Evolutionary conservation across 2,888 invertebrate species (phyloP).

Genomic region (Vannuccia rotundouncinata): DNA sequence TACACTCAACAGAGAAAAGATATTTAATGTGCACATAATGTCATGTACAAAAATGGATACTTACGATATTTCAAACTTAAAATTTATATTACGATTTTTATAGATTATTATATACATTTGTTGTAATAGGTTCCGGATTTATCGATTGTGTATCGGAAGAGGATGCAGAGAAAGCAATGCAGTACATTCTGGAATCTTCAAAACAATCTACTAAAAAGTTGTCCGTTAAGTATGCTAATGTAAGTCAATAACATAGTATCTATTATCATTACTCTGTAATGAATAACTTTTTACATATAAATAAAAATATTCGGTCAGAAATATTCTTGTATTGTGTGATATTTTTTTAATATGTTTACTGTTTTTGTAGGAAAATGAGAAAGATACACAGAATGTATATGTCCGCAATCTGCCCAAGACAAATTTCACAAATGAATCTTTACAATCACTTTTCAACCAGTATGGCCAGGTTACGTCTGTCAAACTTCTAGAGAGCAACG

Average conservation of each 20-base stretch:
- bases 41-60: too few species aligned
- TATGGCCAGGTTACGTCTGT: constrained; percentile 36
- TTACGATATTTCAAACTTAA: too few species aligned
- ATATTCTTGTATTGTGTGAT: not conserved
- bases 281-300: not conserved
- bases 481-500: constrained; percentile 32
- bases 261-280: not conserved
- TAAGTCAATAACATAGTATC: constrained; percentile 8
- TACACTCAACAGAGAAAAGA: too few species aligned
- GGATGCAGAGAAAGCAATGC: constrained; percentile 35
- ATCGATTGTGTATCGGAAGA: constrained; percentile 36
- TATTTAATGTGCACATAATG: too few species aligned
- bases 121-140: constrained; percentile 36
- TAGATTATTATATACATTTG: too few species aligned
- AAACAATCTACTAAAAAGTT: constrained; percentile 1
- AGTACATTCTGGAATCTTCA: constrained; percentile 14
- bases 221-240: constrained; percentile 33
- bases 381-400: constrained; percentile 34
- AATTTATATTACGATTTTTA: too few species aligned
- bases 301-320: not conserved
- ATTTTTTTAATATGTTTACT: not conserved
- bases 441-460: constrained; percentile 20
- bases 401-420: constrained; percentile 34
- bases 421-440: constrained; percentile 27
- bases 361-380: constrained; percentile 31